Conservation (phyloP, 2,797 vertebrate species). For the Melanotaenia pygmaea region DNA sequence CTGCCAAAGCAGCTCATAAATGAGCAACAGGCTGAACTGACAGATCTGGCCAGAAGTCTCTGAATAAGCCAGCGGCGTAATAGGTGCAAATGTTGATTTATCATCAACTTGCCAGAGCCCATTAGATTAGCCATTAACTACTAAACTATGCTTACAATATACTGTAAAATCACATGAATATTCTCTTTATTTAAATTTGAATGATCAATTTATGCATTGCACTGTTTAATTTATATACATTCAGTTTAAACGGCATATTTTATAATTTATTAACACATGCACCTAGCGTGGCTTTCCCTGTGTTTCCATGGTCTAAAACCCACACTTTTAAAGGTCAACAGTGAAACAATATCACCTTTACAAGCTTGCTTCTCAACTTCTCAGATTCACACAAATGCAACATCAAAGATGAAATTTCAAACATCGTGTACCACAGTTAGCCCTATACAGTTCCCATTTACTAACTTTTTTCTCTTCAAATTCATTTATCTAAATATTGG, state of each 20-base stretch:
- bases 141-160: conserved; percentile 20
- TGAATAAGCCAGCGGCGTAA: conserved; percentile 30
- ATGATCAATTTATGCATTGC: background rate
- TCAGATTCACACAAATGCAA: background rate
- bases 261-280: background rate
- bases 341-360: conserved; percentile 15
- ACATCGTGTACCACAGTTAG: background rate
- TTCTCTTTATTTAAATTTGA: background rate
- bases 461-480: background rate
- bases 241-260: background rate
- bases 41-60: conserved; percentile 54
- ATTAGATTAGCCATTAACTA: conserved; percentile 46
- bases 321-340: conserved; percentile 20
- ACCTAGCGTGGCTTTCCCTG: background rate
- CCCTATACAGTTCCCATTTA: background rate
- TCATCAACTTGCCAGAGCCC: conserved; percentile 58
- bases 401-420: background rate
- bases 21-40: conserved; percentile 53
- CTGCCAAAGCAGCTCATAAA: conserved; percentile 72
- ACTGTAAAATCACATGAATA: conserved; percentile 27
- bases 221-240: background rate
- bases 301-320: background rate
- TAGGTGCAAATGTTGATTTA: conserved; percentile 60
- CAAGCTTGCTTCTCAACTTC: conserved; percentile 4
- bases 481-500: too few relatives aligned